Evolutionary conservation across 2,113 vertebrate species (phyloP).

Genomic region (Oxygymnocypris stewartii): DNA sequence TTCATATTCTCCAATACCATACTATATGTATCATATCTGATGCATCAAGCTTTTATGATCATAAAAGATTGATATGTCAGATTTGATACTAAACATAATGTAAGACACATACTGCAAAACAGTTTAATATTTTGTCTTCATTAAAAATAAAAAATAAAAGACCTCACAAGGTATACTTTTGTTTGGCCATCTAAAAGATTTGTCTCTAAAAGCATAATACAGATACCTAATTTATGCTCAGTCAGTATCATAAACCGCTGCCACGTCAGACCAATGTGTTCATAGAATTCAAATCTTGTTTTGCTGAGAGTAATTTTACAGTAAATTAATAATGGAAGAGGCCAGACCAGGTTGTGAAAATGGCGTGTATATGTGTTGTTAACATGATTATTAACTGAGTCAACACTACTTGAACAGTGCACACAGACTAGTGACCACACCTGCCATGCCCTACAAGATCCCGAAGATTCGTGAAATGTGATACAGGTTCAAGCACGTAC

Average conservation of each 20-base stretch:
- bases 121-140: no score
- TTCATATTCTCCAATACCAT: no score
- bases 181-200: neutral
- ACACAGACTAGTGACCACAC: neutral
- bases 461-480: neutral
- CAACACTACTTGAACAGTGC: neutral
- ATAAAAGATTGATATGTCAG: no score
- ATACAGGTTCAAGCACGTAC: neutral
- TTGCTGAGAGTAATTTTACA: neutral
- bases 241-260: neutral
- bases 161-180: no score
- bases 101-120: no score
- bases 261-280: neutral
- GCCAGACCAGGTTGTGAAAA: neutral
- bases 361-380: neutral
- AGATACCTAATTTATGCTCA: neutral
- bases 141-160: no score
- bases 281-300: neutral
- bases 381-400: neutral
- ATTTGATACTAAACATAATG: no score
- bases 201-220: neutral
- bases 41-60: no score
- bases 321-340: neutral
- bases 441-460: slow-evolving; percentile 9
- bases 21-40: no score